These are phyloP conservation scores for Microplitis mediator DNA, from an alignment of 1,140 invertebrate species.

Conservation along the genomic window DNA sequence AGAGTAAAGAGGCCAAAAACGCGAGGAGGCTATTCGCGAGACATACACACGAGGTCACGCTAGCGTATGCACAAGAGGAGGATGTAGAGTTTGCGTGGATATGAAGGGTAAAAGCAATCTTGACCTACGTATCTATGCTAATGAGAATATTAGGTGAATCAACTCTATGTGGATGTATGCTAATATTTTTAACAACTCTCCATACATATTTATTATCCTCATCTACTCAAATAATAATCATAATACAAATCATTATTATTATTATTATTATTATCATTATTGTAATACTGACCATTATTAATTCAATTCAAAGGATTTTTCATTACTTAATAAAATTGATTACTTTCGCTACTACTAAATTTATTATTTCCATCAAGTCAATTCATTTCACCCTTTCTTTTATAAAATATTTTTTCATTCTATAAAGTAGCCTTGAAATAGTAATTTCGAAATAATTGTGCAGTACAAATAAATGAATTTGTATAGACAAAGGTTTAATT, in stretches of 20 bases:
- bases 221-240: conserved; percentile 14
- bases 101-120: conserved; percentile 36
- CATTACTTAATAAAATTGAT: no score
- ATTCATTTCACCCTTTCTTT: no score
- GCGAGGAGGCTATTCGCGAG: not conserved
- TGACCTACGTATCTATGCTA: conserved; percentile 38
- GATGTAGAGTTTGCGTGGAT: conserved; percentile 32
- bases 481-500: not conserved
- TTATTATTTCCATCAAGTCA: no score
- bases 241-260: not conserved
- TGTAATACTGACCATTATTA: no score
- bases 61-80: conserved; percentile 6
- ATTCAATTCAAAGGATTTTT: no score
- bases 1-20: conserved; percentile 9
- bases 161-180: conserved; percentile 33
- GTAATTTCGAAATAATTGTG: no score
- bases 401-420: no score
- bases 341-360: no score
- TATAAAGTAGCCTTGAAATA: no score
- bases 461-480: no score
- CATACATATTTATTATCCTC: conserved; percentile 26
- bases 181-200: conserved; percentile 25
- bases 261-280: not conserved
- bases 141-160: conserved; percentile 36
- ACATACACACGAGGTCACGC: conserved; percentile 11